Evolutionary conservation across 2,113 vertebrate species (phyloP).

Genomic region (Mormyrus lacerda): DNA sequence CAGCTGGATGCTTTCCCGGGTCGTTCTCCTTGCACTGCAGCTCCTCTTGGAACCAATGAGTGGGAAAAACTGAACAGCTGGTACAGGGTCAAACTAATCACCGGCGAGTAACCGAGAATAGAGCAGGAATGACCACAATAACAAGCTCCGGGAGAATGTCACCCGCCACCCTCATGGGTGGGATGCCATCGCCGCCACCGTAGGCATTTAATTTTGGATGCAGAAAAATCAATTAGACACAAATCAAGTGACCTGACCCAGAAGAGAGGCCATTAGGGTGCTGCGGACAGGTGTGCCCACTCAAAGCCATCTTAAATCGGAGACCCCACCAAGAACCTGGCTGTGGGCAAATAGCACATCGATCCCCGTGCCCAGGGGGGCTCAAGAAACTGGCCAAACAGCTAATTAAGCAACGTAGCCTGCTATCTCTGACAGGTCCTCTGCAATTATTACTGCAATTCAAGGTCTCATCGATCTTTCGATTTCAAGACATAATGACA

Average conservation of each 20-base stretch:
- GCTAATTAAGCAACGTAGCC: neutral
- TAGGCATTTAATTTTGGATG: constrained; percentile 9
- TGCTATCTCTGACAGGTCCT: neutral
- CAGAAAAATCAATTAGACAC: neutral
- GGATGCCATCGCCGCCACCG: neutral
- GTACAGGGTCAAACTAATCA: constrained; percentile 26
- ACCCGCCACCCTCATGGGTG: constrained; percentile 7
- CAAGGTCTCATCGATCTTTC: constrained; percentile 21
- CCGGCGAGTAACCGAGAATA: constrained; percentile 10
- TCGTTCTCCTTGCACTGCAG: neutral
- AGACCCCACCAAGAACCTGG: neutral
- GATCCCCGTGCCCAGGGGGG: neutral
- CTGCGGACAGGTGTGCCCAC: neutral
- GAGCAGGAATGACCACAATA: constrained; percentile 18
- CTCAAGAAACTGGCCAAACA: neutral
- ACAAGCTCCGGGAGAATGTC: neutral
- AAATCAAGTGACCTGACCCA: constrained; percentile 19
- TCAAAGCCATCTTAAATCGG: neutral
- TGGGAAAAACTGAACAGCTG: constrained; percentile 20
- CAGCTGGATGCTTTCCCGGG: neutral
- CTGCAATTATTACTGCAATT: neutral
- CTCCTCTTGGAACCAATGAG: constrained; percentile 21
- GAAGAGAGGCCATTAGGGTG: constrained; percentile 30
- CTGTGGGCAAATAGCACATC: neutral
- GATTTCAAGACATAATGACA: neutral